Base-by-base conservation (phyloP, 2,797 vertebrate genomes). In the Sebastes iracundus region DNA sequence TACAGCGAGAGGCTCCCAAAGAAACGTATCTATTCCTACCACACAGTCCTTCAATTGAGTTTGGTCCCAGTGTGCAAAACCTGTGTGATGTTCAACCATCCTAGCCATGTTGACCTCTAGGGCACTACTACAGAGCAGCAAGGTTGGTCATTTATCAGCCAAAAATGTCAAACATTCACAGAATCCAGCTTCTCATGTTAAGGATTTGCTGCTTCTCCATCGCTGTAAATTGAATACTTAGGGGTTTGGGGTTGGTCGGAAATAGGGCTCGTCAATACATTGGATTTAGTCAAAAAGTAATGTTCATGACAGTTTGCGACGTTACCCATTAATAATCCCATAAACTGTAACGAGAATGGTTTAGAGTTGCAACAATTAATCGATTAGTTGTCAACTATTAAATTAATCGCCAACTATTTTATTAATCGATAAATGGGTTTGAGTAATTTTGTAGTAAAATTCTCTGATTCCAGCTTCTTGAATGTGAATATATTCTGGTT, bases 141-240 rank as follows among this genome's bases (percentile, higher is more conserved):
- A 12, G 6, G 27, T 68, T 52, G 18, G 20, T 81, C 10, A 77
- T 35, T 60, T 53, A 79, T 53, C 18, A 55, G 42, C 8, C 9
- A 60, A 6, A 77, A 52, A 61, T 28, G 35, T 49, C 52, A 74
- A 78, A 79, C n/a, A 14, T 59, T 78, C 5, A 23, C 65, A 25
- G n/a, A 16, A 53, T 67, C 59, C 23, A 28, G 14, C 16, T 59
- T 71, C 25, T 66, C 32, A 13, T 18, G 7, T 5, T 52, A 7
- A 64, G 6, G 18, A 33, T 46, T 72, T 23, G 12, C 62, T 32
- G 61, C 23, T 63, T 72, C 64, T 70, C 22, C 8, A 4, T 69
- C 9, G 9, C 27, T 23, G 14, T 27, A 25, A 63, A 49, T 32
- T 8, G 4, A 65, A 72, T 10, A 27, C 10, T 55, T 14, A 0